Base-by-base conservation (phyloP, 2,797 vertebrate species). In the Acipenser transmontanus region DNA sequence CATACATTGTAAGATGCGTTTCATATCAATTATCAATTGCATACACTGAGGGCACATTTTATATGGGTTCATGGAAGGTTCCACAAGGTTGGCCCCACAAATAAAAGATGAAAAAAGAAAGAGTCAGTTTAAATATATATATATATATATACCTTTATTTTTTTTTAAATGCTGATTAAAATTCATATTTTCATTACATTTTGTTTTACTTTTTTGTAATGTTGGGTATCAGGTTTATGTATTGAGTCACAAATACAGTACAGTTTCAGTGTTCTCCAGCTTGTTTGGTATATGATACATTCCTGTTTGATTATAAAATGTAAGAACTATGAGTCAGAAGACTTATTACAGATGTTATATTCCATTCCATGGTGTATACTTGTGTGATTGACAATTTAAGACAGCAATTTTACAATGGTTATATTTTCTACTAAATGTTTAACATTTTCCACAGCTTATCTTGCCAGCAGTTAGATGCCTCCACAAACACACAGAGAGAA, bases 401-500 rank as follows among this genome's bases (percentile, higher is more conserved):
- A 61, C 60, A 7, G 13, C 13, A 12, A 11, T 61, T 7, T 8
- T 61, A 61, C 47, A 61, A 61, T 20, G 11, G 17, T 61, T 61
- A 17, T 61, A 61, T 17, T 61, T 61, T 61, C 14, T 7, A 8
- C 14, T 1, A 34, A 61, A 61, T 70, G 48, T 56, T 69, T 9
- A 1, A 57, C 59, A 67, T 70, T 66, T 68, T 34, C 63, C 47
- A 13, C 47, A 11, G 49, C 51, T 7, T 62, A 49, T 68, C 50
- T 67, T 52, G 64, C 65, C 11, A 14, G 60, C 17, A 74, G 52
- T 73, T 68, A 63, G 56, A 49, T 57, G 63, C 62, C 12, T 1
- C 54, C 12, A n/a, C 12, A 57, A 57, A 57, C 47, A 67, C 66
- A 77, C 54, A 70, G 14, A 69, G 69, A 56, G 54, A 72, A 59